Evolutionary conservation across 2,113 vertebrate genomes (phyloP), one percentile per base, ranked within the genome.

Genomic region (Seriola dumerili): DNA sequence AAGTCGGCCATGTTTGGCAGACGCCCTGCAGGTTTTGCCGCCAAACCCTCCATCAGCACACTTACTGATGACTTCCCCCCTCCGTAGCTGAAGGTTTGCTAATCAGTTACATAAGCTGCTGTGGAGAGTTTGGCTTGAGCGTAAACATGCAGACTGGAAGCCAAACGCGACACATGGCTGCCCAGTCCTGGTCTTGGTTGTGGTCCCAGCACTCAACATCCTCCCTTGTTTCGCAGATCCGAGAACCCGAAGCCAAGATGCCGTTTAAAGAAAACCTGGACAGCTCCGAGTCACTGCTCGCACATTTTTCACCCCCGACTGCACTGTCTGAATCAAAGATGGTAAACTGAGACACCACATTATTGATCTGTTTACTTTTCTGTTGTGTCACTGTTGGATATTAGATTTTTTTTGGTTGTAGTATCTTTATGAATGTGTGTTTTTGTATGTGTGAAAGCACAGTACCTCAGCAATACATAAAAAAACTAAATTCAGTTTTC

Each of bases 151-250:
- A 44, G 44, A 58, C 5, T 14, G 34, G 62, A 69, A 23, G 57
- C 75, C 54, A 25, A 12, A 54, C 1, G 9, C 5, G 1, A 57
- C 76, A 21, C 64, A 32, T 12, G 62, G 50, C 57, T 32, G 40
- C 52, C 21, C 32, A 0, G 42, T 0, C 54, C 40, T 3, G 48
- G 2, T 44, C 2, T 3, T 32, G 38, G 65, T 16, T 8, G 14
- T 3, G 3, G 19, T 68, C 32, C 77, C 63, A 48, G 14, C 71
- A 29, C 57, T 76, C 71, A 72, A 64, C 19, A 36, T 65, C 32
- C 14, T 55, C 1, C 16, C 10, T 84, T 87, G 9, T 66, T 72
- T 55, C 72, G 5, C 84, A 93, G 88, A 61, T 78, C 76, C 81
- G 78, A 66, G 59, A 74, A 54, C 25, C 1, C 52, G 82, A 80